Evolutionary conservation across 1,140 invertebrate genomes (phyloP).

Genomic region (Drosophila punjabiensis): DNA sequence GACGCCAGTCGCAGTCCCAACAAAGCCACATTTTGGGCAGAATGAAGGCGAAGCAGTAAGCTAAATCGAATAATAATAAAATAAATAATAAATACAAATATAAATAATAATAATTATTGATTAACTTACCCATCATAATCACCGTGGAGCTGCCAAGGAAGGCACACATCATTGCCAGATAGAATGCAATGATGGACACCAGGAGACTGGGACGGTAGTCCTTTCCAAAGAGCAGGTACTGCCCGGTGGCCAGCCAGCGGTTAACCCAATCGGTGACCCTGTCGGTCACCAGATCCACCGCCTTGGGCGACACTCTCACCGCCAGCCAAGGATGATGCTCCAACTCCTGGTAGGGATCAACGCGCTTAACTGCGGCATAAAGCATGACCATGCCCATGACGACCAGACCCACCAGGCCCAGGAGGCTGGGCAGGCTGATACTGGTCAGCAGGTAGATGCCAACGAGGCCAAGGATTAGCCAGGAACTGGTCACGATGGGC

Average conservation of each 20-base stretch:
- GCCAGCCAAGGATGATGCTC: no score
- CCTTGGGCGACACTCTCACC: neutral
- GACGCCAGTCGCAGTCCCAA: neutral
- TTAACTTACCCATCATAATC: neutral
- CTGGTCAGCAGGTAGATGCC: neutral
- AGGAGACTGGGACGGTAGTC: neutral
- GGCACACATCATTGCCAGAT: neutral
- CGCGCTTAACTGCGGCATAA: neutral
- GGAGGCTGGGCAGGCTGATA: neutral
- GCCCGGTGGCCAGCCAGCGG: conserved; percentile 19
- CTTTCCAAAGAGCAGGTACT: conserved; percentile 6
- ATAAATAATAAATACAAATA: neutral
- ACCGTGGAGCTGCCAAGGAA: neutral
- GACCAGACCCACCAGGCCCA: neutral
- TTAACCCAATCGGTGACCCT: neutral
- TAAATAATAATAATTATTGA: neutral
- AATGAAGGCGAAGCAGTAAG: neutral
- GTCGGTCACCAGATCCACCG: neutral
- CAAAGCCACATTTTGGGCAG: neutral
- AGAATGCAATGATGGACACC: neutral
- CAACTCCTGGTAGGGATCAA: neutral
- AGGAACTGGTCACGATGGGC: neutral
- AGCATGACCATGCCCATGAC: neutral
- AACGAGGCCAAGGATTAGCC: neutral
- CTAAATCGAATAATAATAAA: neutral